Evolutionary conservation across 2,888 invertebrate species (phyloP), one percentile per base, ranked within the genome.

Genomic region (Mesorhabditis spiculigera): DNA sequence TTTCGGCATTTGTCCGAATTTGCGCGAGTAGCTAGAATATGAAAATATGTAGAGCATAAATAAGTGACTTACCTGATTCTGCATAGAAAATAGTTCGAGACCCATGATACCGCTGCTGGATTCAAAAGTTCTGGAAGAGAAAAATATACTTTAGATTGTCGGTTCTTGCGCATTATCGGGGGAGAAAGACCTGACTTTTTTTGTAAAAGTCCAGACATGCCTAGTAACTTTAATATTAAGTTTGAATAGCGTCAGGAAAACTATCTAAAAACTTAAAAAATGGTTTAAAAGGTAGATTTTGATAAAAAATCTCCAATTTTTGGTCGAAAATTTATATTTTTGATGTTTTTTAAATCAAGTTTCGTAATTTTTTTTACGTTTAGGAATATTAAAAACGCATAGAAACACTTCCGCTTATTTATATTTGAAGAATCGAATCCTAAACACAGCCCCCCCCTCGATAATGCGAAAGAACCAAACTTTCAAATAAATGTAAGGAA

Each of bases 1-100:
- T 71, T 5, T 74, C 78, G 41, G 76, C 78, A 73, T 75, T 72
- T 8, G 72, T 70, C 44, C 63, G 69, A 16, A 76, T 43, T 64
- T 64, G 43, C 68, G 67, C 41, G 63, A 67, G 58, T 6, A 67
- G n/a, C 65, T 65, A 43, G 43, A 13, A 10, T 5, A 50, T 13
- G 58, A 65, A 43, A n/a, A 10, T n/a, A 65, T 41, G 5, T 10
- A 16, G 16, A 6, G 10, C 63, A 63, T 44, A 10, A 58, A 44
- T 4, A 28, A 41, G 58, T 64, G 44, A 43, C 68, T n/a, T 16
- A 78, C 73, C 67, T 79, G 75, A 41, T 75, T 81, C 65, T 81
- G 78, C 28, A 79, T 63, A 4, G 73, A 67, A 45, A 81, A 76
- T 76, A 81, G 79, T 66, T 81, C 81, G 42, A 81, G 70, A 5